Conservation (phyloP, 2,888 invertebrate species). For the Yponomeuta plumbellus region DNA sequence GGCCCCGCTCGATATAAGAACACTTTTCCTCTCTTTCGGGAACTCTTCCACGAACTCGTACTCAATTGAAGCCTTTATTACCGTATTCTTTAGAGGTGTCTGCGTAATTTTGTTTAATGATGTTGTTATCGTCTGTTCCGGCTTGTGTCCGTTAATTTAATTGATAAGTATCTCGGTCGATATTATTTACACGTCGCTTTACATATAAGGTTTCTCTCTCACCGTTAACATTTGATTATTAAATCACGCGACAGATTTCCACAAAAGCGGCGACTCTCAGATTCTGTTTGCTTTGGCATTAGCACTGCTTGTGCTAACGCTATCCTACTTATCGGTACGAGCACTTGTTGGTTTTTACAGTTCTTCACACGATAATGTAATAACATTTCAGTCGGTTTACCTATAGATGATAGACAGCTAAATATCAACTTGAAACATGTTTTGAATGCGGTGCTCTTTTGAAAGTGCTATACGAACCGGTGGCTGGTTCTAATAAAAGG, state of each 20-base stretch:
- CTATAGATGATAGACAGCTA: constrained; percentile 28
- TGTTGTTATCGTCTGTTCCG: not conserved
- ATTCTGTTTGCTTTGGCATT: constrained; percentile 58
- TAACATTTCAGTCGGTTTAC: constrained; percentile 35
- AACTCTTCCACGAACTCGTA: constrained; percentile 10
- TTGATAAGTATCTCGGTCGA: not conserved
- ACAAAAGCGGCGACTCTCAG: constrained; percentile 35
- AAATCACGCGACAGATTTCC: constrained; percentile 63
- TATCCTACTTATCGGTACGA: constrained; percentile 60
- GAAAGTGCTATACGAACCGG: not conserved
- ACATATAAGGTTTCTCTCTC: constrained; percentile 25
- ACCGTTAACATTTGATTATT: constrained; percentile 71
- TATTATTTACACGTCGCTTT: not conserved
- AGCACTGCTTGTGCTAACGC: constrained; percentile 55
- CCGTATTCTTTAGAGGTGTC: not conserved
- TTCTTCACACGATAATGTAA: constrained; percentile 51
- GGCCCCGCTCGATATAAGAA: constrained; percentile 47
- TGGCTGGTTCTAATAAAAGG: constrained; percentile 15
- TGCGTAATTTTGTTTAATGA: not conserved
- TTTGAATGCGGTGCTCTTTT: not conserved
- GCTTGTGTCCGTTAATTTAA: not conserved
- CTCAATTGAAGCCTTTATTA: not conserved
- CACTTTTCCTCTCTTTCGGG: constrained; percentile 59
- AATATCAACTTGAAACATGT: not conserved
- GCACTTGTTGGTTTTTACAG: constrained; percentile 56